These are phyloP conservation scores for Linnaemya vulpina DNA, from an alignment of 2,888 invertebrate genomes.

Conservation along the genomic window DNA sequence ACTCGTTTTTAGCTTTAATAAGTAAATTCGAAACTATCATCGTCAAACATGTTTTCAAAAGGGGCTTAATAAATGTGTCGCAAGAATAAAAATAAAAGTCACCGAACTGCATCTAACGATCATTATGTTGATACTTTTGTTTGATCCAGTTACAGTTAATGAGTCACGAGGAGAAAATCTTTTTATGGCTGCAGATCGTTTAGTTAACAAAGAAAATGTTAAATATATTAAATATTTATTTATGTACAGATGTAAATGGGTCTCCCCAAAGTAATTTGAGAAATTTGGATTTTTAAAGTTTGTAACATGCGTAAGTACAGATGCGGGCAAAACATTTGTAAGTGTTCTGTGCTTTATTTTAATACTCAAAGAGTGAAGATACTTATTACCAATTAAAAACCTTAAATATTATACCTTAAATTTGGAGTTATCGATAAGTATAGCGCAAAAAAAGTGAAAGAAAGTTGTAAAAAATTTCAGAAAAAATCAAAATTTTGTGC, in stretches of 20 bases:
- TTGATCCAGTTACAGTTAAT: constrained; percentile 1
- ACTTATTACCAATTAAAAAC: too few species aligned
- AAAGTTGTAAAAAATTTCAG: too few species aligned
- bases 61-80: background rate
- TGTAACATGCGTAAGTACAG: background rate
- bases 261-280: background rate
- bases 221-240: background rate
- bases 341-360: too few species aligned
- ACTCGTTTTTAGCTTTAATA: constrained; percentile 4
- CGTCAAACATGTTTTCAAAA: constrained; percentile 11
- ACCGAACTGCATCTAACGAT: constrained; percentile 30
- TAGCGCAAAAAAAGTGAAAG: too few species aligned
- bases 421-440: too few species aligned
- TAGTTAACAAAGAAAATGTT: background rate
- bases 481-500: too few species aligned
- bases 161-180: constrained; percentile 2
- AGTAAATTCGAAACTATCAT: background rate
- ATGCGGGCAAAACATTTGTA: too few species aligned
- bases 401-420: too few species aligned
- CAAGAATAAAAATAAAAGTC: constrained; percentile 45
- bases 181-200: constrained; percentile 2
- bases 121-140: constrained; percentile 31
- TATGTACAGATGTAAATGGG: background rate
- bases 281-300: background rate
- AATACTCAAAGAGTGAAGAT: too few species aligned